phyloP scores from a whole-genome alignment of 2,113 vertebrate genomes.

The Pyxicephalus adspersus region DNA sequence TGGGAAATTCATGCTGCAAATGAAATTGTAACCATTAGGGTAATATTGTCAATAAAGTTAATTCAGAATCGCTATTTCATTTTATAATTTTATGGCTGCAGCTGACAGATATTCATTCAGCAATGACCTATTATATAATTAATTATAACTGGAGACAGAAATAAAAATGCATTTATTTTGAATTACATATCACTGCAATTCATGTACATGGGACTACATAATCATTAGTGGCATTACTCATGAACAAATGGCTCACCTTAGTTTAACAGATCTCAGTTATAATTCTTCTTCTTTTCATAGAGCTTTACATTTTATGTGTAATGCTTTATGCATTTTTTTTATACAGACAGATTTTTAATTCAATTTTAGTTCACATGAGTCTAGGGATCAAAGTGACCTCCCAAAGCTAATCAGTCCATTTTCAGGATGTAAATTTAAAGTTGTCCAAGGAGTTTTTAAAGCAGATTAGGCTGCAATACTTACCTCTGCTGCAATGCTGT shows the following conservation, averaged over 20 bases:
- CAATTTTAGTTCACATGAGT: too few relatives aligned
- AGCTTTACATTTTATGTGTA: too few relatives aligned
- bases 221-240: slow-evolving; percentile 9
- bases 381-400: too few relatives aligned
- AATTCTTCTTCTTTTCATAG: not conserved
- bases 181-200: slow-evolving; percentile 3
- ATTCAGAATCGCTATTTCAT: not conserved
- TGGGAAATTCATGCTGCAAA: not conserved
- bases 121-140: slow-evolving; percentile 5
- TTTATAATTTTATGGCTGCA: not conserved
- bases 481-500: too few relatives aligned
- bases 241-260: not conserved
- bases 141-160: slow-evolving; percentile 16
- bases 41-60: slow-evolving; percentile 11
- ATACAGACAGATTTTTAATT: too few relatives aligned
- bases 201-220: not conserved
- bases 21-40: slow-evolving; percentile 21
- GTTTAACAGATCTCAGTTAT: not conserved
- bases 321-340: too few relatives aligned
- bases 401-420: too few relatives aligned
- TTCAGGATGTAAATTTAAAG: too few relatives aligned
- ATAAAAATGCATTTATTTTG: slow-evolving; percentile 30
- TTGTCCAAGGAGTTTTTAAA: too few relatives aligned
- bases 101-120: slow-evolving; percentile 24
- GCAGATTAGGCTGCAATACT: too few relatives aligned